These are phyloP conservation scores for Calliopum simillimum DNA, from an alignment of 2,888 invertebrate species.

Conservation along the genomic window DNA sequence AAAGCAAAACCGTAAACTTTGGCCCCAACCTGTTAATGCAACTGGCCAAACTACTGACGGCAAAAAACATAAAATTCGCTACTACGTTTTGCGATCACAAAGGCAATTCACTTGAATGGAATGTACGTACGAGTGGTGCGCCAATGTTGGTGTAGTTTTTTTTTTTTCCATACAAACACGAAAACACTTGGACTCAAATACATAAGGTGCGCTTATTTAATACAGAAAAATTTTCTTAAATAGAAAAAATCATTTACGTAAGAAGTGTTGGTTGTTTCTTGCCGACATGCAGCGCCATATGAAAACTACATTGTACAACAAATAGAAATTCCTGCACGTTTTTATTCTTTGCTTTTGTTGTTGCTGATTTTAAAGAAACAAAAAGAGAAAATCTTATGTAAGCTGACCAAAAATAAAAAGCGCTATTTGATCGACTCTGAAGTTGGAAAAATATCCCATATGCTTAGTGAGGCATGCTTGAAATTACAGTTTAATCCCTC, in stretches of 20 bases:
- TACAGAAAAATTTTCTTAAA: neutral
- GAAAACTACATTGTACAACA: neutral
- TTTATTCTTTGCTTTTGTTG: neutral
- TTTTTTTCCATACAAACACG: neutral
- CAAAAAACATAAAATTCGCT: too few relatives aligned
- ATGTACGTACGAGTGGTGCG: slow-evolving; percentile 41
- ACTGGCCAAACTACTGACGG: too few relatives aligned
- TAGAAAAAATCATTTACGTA: neutral
- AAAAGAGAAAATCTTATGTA: slow-evolving; percentile 2
- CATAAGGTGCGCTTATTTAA: neutral
- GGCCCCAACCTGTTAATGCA: too few relatives aligned
- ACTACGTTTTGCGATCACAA: too few relatives aligned
- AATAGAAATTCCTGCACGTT: slow-evolving; percentile 1
- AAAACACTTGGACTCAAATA: neutral
- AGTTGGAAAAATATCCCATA: too few relatives aligned
- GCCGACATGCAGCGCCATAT: neutral
- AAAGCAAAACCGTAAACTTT: too few relatives aligned
- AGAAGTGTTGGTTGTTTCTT: neutral
- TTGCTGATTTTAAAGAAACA: neutral
- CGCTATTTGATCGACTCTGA: too few relatives aligned
- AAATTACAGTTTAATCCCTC: too few relatives aligned
- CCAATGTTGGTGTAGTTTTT: slow-evolving; percentile 37
- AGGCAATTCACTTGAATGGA: too few relatives aligned
- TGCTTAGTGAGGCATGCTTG: too few relatives aligned
- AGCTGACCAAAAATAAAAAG: too few relatives aligned